Conservation (phyloP, 2,113 vertebrate species). For the Furnarius figulus region DNA sequence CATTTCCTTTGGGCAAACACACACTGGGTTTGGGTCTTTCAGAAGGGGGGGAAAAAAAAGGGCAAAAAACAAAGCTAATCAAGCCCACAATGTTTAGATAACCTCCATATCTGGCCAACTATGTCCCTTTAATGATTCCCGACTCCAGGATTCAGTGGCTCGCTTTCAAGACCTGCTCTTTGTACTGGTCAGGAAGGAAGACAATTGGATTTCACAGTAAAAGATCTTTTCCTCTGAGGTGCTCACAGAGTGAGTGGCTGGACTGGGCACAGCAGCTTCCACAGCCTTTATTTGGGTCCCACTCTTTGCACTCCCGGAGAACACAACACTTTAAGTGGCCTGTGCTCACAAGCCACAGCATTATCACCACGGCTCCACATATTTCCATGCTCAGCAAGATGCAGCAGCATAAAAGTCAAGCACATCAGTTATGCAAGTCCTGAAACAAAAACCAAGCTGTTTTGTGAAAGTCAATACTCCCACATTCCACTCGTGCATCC, state of each 20-base stretch:
- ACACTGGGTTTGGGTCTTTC: neutral
- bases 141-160: neutral
- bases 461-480: slow-evolving; percentile 36
- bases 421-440: neutral
- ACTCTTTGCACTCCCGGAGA: neutral
- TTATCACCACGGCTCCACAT: neutral
- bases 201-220: neutral
- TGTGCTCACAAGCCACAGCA: neutral
- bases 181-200: neutral
- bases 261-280: neutral
- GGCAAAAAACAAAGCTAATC: neutral
- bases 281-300: neutral
- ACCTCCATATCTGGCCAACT: neutral
- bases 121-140: neutral
- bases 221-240: neutral
- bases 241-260: neutral
- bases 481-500: slow-evolving; percentile 20
- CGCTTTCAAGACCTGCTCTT: neutral
- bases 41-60: neutral
- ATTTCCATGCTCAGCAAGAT: neutral
- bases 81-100: neutral
- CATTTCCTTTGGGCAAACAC: neutral
- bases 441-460: slow-evolving; percentile 28
- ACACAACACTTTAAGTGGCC: neutral
- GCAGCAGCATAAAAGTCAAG: neutral